Evolutionary conservation across 2,888 invertebrate species (phyloP).

Genomic region (Ormyrus rosae): DNA sequence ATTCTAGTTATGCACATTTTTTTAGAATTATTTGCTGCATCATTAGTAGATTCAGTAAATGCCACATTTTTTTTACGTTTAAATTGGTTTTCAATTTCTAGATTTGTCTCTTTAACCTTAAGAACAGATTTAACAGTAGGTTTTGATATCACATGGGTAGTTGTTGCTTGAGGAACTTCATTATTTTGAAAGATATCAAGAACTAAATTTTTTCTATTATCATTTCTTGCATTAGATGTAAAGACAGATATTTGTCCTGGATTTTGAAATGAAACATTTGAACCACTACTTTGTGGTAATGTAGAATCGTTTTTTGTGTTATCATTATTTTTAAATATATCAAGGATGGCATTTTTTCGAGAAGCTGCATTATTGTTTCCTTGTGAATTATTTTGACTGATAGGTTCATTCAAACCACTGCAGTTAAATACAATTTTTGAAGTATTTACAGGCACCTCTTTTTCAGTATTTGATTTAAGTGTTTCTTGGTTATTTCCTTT

Average conservation of each 20-base stretch:
- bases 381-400: conserved; percentile 48
- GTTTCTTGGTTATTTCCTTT: conserved; percentile 3
- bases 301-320: conserved; percentile 15
- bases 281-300: neutral
- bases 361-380: conserved; percentile 1
- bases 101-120: conserved; percentile 22
- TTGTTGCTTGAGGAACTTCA: neutral
- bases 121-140: conserved; percentile 42
- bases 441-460: neutral
- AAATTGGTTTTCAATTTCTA: conserved; percentile 11
- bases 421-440: conserved; percentile 33
- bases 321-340: conserved; percentile 57
- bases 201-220: conserved; percentile 42
- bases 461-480: neutral
- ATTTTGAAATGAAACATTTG: neutral
- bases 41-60: conserved; percentile 14
- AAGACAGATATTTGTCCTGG: conserved; percentile 24
- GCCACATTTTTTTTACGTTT: conserved; percentile 41
- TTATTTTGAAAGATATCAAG: conserved; percentile 51
- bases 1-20: neutral
- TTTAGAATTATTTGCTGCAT: conserved; percentile 31
- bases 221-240: neutral
- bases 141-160: neutral
- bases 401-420: conserved; percentile 39
- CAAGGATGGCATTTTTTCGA: conserved; percentile 58